These are phyloP conservation scores for Halictus ligatus DNA, from an alignment of 2,888 invertebrate genomes.

Conservation along the genomic window DNA sequence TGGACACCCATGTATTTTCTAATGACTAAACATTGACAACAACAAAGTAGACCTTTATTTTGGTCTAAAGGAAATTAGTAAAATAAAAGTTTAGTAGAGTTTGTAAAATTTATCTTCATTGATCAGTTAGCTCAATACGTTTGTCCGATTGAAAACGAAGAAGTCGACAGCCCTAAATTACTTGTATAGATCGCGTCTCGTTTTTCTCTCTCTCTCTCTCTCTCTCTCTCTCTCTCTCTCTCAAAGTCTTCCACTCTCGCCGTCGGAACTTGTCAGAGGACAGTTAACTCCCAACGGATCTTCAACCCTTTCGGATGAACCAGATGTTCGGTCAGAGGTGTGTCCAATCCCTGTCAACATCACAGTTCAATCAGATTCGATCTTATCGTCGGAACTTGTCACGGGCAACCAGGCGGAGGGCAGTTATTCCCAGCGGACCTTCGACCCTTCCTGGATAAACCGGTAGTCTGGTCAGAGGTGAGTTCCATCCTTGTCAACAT, in stretches of 20 bases:
- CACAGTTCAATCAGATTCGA: constrained; percentile 13
- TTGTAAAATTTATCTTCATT: too few species aligned
- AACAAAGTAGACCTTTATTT: too few species aligned
- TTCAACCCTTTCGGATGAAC: not conserved
- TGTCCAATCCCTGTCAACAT: constrained; percentile 8
- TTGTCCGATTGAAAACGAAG: too few species aligned
- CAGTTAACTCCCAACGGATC: not conserved
- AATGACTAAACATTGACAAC: too few species aligned
- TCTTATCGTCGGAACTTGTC: constrained; percentile 11
- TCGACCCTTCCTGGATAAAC: constrained; percentile 12
- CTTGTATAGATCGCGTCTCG: not conserved
- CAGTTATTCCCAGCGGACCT: constrained; percentile 4
- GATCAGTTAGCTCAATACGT: too few species aligned
- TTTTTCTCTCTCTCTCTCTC: not conserved
- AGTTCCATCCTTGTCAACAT: constrained; percentile 6
- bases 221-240: not conserved
- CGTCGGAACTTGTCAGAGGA: not conserved
- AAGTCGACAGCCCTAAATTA: not conserved
- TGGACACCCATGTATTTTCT: too few species aligned
- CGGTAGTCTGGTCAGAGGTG: constrained; percentile 11
- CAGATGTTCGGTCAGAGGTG: constrained; percentile 1
- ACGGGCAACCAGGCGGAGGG: constrained; percentile 3
- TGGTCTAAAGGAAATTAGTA: too few species aligned
- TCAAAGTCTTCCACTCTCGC: not conserved
- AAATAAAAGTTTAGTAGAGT: too few species aligned